phyloP scores from a whole-genome alignment of 2,888 invertebrate genomes.

The Pristionchus arcanus region DNA sequence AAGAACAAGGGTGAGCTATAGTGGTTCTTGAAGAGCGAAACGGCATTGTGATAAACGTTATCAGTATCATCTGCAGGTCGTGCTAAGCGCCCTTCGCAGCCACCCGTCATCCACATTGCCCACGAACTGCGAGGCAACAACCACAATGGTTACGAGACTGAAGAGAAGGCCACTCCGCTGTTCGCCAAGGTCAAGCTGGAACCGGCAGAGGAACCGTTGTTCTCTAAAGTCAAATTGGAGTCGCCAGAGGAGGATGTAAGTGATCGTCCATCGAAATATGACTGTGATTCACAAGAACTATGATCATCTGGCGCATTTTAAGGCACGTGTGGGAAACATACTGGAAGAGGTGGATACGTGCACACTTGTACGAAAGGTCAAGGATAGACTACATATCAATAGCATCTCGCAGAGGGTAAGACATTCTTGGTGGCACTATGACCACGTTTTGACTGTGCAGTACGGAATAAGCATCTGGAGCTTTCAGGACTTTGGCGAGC shows the following conservation, averaged over 20 bases:
- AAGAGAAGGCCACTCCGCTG: background rate
- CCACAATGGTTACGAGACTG: background rate
- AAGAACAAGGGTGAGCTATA: background rate
- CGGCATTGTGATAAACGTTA: no score
- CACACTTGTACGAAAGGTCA: slow-evolving; percentile 87
- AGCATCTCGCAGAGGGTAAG: slow-evolving; percentile 90
- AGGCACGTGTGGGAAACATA: background rate
- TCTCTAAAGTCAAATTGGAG: slow-evolving; percentile 35
- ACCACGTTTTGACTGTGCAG: background rate
- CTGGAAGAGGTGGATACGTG: slow-evolving; percentile 95
- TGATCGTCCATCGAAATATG: background rate
- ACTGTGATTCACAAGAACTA: background rate
- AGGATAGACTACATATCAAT: slow-evolving; percentile 81
- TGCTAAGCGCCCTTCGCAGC: background rate
- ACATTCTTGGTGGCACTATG: slow-evolving; percentile 20
- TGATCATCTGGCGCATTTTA: background rate
- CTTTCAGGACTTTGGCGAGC: slow-evolving; percentile 86
- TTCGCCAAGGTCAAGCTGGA: slow-evolving; percentile 47
- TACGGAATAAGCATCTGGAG: background rate
- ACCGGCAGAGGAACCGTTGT: slow-evolving; percentile 10
- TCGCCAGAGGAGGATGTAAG: slow-evolving; percentile 16
- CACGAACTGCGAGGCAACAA: background rate
- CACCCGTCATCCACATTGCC: background rate
- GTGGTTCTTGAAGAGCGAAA: background rate
- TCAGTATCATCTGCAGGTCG: background rate